Evolutionary conservation across 2,888 invertebrate species (phyloP).

Genomic region (Pachliopta kotzebuea): DNA sequence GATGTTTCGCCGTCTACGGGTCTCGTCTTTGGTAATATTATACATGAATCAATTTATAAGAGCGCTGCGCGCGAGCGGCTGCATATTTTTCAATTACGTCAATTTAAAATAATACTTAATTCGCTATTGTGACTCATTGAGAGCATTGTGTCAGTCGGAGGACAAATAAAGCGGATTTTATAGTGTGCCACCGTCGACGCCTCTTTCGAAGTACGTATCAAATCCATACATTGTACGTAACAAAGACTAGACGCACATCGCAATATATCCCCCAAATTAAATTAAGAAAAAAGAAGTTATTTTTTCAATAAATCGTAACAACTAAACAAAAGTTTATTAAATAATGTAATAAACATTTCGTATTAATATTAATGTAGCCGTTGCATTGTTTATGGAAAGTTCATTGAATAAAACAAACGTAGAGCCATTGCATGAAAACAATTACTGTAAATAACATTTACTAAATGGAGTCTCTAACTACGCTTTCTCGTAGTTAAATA

Average conservation of each 20-base stretch:
- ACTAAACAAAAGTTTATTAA: neutral
- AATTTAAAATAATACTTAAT: slow-evolving; percentile 81
- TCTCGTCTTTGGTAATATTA: slow-evolving; percentile 56
- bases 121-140: slow-evolving; percentile 77
- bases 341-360: neutral
- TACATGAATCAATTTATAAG: slow-evolving; percentile 78
- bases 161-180: slow-evolving; percentile 48
- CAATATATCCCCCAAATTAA: neutral
- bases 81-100: slow-evolving; percentile 81
- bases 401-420: neutral
- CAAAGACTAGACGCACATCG: slow-evolving; percentile 1
- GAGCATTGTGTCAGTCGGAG: slow-evolving; percentile 70
- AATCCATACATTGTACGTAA: slow-evolving; percentile 8
- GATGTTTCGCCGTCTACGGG: slow-evolving; percentile 37
- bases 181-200: slow-evolving; percentile 35
- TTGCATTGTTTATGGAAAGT: neutral
- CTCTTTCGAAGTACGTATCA: slow-evolving; percentile 12
- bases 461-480: slow-evolving; percentile 6
- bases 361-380: slow-evolving; percentile 4
- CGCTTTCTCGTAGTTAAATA: neutral
- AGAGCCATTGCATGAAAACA: neutral
- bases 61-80: slow-evolving; percentile 67
- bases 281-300: neutral
- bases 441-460: slow-evolving; percentile 7
- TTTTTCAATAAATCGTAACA: too few species aligned